phyloP scores from a whole-genome alignment of 2,888 invertebrate genomes.

The Drosophila sordidula region DNA sequence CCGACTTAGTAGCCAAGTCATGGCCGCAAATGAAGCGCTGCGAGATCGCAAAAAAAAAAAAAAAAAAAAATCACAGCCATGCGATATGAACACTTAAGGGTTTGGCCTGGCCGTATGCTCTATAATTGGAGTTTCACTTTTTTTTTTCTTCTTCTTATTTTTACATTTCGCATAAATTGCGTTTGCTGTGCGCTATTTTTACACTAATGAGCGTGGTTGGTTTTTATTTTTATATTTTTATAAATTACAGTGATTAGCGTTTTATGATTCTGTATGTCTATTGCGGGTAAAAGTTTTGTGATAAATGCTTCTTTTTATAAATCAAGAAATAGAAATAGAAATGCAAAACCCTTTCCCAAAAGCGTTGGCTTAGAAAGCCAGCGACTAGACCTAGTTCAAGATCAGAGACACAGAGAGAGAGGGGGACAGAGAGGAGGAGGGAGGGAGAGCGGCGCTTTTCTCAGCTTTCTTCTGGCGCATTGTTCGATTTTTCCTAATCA shows the following conservation, averaged over 20 bases:
- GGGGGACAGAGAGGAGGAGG: not conserved
- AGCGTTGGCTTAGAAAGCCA: constrained; percentile 62
- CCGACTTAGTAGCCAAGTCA: constrained; percentile 59
- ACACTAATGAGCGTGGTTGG: constrained; percentile 39
- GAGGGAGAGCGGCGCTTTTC: constrained; percentile 14
- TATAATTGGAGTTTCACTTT: constrained; percentile 50
- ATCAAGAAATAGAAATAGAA: constrained; percentile 48
- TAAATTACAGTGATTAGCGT: constrained; percentile 69
- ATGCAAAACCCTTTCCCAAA: constrained; percentile 70
- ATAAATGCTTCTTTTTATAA: constrained; percentile 47
- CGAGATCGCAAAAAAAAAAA: not conserved
- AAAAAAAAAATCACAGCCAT: not conserved
- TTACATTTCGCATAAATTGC: constrained; percentile 20
- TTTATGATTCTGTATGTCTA: constrained; percentile 22
- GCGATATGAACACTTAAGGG: constrained; percentile 27
- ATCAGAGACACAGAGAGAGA: not conserved
- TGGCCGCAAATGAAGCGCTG: constrained; percentile 65
- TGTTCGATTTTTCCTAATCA: constrained; percentile 79
- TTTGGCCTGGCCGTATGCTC: constrained; percentile 4
- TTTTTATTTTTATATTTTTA: constrained; percentile 26
- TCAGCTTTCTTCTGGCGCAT: constrained; percentile 65
- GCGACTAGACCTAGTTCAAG: constrained; percentile 37
- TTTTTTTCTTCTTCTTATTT: constrained; percentile 32
- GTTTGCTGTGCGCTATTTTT: constrained; percentile 29
- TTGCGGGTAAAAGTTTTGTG: constrained; percentile 47